phyloP scores from a whole-genome alignment of 2,113 vertebrate species.

The Oxygymnocypris stewartii region DNA sequence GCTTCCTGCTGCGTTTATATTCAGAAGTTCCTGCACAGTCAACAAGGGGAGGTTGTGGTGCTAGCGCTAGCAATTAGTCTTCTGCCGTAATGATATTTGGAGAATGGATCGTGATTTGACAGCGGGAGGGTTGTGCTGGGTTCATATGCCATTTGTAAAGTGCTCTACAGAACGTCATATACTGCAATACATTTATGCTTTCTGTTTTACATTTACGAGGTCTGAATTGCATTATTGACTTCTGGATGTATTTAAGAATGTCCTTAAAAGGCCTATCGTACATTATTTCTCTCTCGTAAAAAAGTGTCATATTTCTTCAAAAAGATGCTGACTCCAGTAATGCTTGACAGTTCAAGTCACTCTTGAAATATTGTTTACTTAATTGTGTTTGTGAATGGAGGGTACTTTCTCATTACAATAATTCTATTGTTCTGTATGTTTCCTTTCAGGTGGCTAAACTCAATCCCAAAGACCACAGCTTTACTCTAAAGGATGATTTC shows the following conservation, averaged over 20 bases:
- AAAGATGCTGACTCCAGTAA: constrained; percentile 18
- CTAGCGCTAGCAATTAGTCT: constrained; percentile 69
- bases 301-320: not conserved
- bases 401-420: constrained; percentile 2
- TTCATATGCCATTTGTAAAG: constrained; percentile 39
- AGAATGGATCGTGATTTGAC: constrained; percentile 71
- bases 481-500: constrained; percentile 73
- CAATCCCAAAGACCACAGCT: constrained; percentile 77
- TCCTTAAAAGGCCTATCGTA: constrained; percentile 13
- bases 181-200: constrained; percentile 16
- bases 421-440: not conserved
- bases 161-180: not conserved
- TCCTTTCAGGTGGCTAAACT: constrained; percentile 75
- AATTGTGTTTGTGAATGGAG: not conserved
- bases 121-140: constrained; percentile 45
- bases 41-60: constrained; percentile 59
- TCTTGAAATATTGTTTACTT: not conserved
- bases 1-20: constrained; percentile 62
- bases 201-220: constrained; percentile 12
- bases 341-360: not conserved
- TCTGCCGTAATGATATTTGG: constrained; percentile 69
- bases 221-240: constrained; percentile 22
- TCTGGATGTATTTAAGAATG: constrained; percentile 26
- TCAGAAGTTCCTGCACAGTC: constrained; percentile 60
- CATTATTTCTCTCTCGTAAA: not conserved